A percentile compares a stretch with the other conserved stretches of the same genome.
Conservation (phyloP, 2,797 vertebrate genomes). For the Acomys russatus region DNA sequence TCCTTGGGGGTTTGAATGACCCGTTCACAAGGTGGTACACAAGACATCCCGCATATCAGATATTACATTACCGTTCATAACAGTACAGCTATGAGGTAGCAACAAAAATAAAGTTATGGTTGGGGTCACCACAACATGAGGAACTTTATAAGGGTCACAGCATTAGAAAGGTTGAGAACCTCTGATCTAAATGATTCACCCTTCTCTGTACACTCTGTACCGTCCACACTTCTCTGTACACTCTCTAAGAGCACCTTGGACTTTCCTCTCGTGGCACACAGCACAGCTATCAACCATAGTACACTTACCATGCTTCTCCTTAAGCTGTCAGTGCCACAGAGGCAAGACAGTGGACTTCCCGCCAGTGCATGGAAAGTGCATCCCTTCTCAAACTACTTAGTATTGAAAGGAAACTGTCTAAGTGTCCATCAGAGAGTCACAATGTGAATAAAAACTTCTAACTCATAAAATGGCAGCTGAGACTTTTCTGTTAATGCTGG, state of each 20-base stretch:
- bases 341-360: not conserved
- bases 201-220: not conserved
- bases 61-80: not conserved
- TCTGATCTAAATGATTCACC: not conserved
- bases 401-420: not conserved
- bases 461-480: not conserved
- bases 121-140: not conserved
- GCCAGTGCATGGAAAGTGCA: not conserved
- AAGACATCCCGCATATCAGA: not conserved
- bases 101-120: not conserved
- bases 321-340: not conserved
- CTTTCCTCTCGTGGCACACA: not conserved
- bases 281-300: conserved; percentile 1
- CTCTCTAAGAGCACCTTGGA: not conserved
- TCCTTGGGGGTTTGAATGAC: too few relatives aligned
- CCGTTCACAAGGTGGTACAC: not conserved
- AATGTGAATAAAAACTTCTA: not conserved
- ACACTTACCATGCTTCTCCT: not conserved
- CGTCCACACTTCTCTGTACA: not conserved
- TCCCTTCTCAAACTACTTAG: not conserved
- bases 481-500: not conserved
- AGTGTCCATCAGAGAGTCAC: not conserved
- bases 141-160: not conserved
- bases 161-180: not conserved
- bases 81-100: not conserved